These are phyloP conservation scores for Brachionus asplanchnoidis DNA, from an alignment of 1,140 invertebrate genomes.

Conservation along the genomic window DNA sequence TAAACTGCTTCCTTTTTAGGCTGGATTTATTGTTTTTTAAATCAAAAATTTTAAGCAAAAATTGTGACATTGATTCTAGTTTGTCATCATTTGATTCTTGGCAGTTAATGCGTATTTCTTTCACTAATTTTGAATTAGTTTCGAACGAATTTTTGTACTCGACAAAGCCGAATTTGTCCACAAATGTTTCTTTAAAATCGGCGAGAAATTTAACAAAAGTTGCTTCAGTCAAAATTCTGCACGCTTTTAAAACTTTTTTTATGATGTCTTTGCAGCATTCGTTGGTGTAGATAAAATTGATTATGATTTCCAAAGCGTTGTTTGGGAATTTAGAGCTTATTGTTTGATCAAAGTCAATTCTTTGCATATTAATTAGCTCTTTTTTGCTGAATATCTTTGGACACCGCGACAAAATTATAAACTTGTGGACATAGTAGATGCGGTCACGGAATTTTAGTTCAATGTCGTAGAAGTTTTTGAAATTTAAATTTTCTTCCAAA, in stretches of 20 bases:
- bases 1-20: neutral
- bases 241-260: neutral
- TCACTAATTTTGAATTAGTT: neutral
- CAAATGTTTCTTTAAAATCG: conserved; percentile 28
- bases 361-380: neutral
- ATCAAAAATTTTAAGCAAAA: conserved; percentile 31
- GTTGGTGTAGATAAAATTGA: neutral
- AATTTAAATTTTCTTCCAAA: neutral
- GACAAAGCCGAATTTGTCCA: conserved; percentile 26
- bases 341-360: neutral
- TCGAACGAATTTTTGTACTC: neutral
- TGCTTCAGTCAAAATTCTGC: neutral
- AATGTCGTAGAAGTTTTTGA: neutral
- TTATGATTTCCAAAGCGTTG: neutral
- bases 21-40: neutral
- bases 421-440: neutral
- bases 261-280: neutral
- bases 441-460: neutral
- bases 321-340: neutral
- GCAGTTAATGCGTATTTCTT: neutral
- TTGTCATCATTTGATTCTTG: conserved; percentile 15
- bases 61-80: neutral
- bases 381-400: neutral
- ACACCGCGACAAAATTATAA: neutral
- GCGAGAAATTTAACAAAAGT: neutral